These are phyloP conservation scores for Pteria penguin DNA, from an alignment of 2,888 invertebrate species.

Conservation along the genomic window DNA sequence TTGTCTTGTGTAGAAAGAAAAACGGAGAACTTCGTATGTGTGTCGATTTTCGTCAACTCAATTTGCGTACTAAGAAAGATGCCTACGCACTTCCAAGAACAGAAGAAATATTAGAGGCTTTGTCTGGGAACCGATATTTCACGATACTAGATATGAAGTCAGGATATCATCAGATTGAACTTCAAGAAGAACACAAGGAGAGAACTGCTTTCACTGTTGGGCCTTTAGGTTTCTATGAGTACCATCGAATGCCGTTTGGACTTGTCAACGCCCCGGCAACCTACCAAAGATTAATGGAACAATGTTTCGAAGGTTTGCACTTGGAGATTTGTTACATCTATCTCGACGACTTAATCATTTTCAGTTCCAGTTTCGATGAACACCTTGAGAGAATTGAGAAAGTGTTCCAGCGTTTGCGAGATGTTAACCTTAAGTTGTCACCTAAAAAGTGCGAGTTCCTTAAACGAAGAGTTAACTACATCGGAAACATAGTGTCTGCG, in stretches of 20 bases:
- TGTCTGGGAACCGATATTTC: slow-evolving; percentile 10
- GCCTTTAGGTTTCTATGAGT: slow-evolving; percentile 17
- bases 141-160: slow-evolving; percentile 10
- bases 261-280: neutral
- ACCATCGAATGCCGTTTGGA: slow-evolving; percentile 13
- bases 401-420: slow-evolving; percentile 28
- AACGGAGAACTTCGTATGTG: slow-evolving; percentile 9
- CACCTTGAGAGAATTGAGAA: slow-evolving; percentile 33
- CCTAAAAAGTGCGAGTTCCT: slow-evolving; percentile 35
- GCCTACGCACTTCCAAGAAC: slow-evolving; percentile 18
- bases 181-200: slow-evolving; percentile 7
- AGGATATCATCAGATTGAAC: slow-evolving; percentile 19
- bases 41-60: neutral
- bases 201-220: slow-evolving; percentile 25
- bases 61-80: slow-evolving; percentile 6
- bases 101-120: slow-evolving; percentile 5
- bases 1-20: slow-evolving; percentile 1
- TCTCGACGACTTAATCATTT: slow-evolving; percentile 15
- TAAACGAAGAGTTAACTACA: slow-evolving; percentile 13
- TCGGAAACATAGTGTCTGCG: slow-evolving; percentile 16
- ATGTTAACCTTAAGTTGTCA: slow-evolving; percentile 27
- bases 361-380: slow-evolving; percentile 29
- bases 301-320: neutral
- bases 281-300: neutral
- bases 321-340: slow-evolving; percentile 5